Base-by-base conservation (phyloP, 1,140 invertebrate genomes). In the Hylaeus volcanicus region DNA sequence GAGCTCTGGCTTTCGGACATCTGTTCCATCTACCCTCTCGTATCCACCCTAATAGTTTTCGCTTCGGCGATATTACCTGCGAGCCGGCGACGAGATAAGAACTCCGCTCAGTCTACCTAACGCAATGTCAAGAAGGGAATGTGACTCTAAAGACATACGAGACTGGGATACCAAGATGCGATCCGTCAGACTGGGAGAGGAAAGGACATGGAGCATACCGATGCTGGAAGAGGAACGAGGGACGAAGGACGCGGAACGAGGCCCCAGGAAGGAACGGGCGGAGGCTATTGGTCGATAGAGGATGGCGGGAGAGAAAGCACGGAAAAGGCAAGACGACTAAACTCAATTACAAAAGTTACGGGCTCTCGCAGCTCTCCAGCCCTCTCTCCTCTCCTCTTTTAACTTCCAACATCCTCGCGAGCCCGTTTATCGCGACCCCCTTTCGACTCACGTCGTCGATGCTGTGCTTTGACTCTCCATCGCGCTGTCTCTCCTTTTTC, bases 311-410 rank as follows among this genome's bases (percentile, higher is more conserved):
- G 60, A 75, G 81, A 84, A 82, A 85, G 74, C 75, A 79, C 51
- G 58, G 61, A 68, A 78, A 81, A 83, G 83, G 83, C 83, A 85
- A 86, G 88, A 89, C 86, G 89, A 89, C 87, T 87, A 90, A 92
- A 92, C 90, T 92, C 89, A 91, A 92, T 92, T 92, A 92, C 90
- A 90, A 91, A 92, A 91, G 90, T 92, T 92, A 90, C 86, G 84
- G 83, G 66, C 86, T 83, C 65, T 84, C 61, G 72, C 80, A 83
- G 74, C 80, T 85, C 75, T 79, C 55, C 56, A 37, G 69, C 72
- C 73, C 73, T 80, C 73, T 26, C 60, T 73, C 43, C 55, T 61
- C 72, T 61, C 15, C 55, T 58, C 45, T 45, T 60, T 66, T 26
- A 26, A 74, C 37, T 37, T 12, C n/a, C 63, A 56, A 55, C 37